These are phyloP conservation scores for Epinephelus lanceolatus DNA, from an alignment of 2,113 vertebrate genomes.

Conservation along the genomic window DNA sequence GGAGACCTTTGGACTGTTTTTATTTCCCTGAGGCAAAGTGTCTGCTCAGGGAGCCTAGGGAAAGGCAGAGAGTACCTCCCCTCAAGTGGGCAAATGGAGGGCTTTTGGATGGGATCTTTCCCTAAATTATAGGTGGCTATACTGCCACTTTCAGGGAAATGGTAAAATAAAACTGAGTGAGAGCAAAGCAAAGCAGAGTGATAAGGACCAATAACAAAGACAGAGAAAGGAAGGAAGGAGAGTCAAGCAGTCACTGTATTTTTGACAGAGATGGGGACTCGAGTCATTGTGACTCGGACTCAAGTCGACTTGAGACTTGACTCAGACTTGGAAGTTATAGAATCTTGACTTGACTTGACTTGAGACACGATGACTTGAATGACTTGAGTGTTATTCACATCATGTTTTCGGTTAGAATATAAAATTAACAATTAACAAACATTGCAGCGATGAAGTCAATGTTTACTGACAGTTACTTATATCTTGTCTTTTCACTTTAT, in stretches of 20 bases:
- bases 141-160: neutral
- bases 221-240: neutral
- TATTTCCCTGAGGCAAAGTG: neutral
- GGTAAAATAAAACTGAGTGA: neutral
- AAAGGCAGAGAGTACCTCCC: neutral
- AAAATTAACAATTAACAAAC: too few species aligned
- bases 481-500: too few species aligned
- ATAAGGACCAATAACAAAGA: neutral
- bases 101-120: neutral
- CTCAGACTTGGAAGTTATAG: too few species aligned
- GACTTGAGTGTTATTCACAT: too few species aligned
- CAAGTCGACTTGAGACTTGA: too few species aligned
- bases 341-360: too few species aligned
- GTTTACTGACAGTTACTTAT: too few species aligned
- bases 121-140: neutral
- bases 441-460: too few species aligned
- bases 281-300: too few species aligned
- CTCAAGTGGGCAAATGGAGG: neutral
- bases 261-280: too few species aligned
- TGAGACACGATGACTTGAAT: too few species aligned
- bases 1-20: neutral
- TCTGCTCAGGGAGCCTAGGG: neutral
- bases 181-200: neutral
- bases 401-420: too few species aligned
- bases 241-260: neutral